Evolutionary conservation across 2,113 vertebrate genomes (phyloP).

Genomic region (Pteruthius melanotis): DNA sequence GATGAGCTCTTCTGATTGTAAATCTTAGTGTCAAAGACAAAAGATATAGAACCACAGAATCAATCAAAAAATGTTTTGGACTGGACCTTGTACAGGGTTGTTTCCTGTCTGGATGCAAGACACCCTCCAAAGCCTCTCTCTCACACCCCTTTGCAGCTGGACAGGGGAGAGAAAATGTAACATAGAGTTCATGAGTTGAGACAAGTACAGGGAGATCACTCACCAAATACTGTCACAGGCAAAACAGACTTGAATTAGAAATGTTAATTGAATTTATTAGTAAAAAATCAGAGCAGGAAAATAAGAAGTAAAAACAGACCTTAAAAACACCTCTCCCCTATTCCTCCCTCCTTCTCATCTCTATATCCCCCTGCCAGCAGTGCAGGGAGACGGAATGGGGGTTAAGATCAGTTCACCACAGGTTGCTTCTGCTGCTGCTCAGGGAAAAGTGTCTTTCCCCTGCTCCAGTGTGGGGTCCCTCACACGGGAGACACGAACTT

Average conservation of each 20-base stretch:
- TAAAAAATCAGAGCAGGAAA: background rate
- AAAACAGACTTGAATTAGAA: background rate
- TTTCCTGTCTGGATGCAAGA: background rate
- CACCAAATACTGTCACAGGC: background rate
- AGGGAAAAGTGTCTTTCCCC: background rate
- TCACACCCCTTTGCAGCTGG: background rate
- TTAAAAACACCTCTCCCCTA: background rate
- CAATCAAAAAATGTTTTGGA: background rate
- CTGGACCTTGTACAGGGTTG: background rate
- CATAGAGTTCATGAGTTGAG: no score
- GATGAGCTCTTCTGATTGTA: background rate
- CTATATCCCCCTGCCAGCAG: background rate
- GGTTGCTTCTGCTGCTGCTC: background rate
- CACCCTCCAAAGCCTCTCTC: background rate
- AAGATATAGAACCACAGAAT: background rate
- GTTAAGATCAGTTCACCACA: background rate
- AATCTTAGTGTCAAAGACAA: background rate
- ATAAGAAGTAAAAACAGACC: background rate
- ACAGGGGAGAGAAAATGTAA: background rate
- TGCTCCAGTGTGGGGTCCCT: background rate
- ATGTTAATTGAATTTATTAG: background rate
- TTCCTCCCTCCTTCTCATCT: background rate
- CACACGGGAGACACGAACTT: no score
- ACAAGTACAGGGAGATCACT: no score
- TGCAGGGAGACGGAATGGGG: background rate